Base-by-base conservation (phyloP, 2,113 vertebrate species). In the Gadus chalcogrammus region DNA sequence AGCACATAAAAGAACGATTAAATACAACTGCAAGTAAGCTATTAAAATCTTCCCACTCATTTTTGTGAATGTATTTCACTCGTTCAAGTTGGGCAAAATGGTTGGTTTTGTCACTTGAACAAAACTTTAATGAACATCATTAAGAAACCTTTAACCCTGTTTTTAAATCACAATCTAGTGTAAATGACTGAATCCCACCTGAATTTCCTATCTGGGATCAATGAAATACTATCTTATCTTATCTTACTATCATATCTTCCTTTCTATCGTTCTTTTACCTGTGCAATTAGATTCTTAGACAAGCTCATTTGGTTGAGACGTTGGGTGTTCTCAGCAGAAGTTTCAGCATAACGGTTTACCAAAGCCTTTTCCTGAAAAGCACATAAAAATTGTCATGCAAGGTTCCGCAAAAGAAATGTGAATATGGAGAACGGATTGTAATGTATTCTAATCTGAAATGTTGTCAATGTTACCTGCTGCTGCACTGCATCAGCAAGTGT, bases 271-370 rank as follows among this genome's bases (percentile, higher is more conserved):
- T 71, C 59, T 75, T 81, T 72, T 92, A 99, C 97, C 92, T 95
- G 94, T 78, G 86, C 84, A 65, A 91, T 35, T 0, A 98, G 27
- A 79, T 84, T 95, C 71, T 89, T 92, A 65, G 95, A 94, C 73
- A 96, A 93, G 58, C 88, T 90, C 92, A 98, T 90, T 78, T 93
- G 93, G 60, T 85, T 93, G 79, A 97, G 92, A 15, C 91, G 91
- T 80, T 97, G 91, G 42, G 89, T 84, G 5, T 90, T 94, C 72
- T 93, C 89, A 64, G 94, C 94, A 15, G 86, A 76, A 0, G 89
- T 80, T 78, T 95, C 90, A 9, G 92, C 87, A 3, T 90, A 98
- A 18, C 88, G 91, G 62, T 90, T 95, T 18, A 89, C 79, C 64
- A 95, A 76, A 69, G 86, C 85, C 66, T 92, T 95, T 86, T 95